phyloP scores from a whole-genome alignment of 1,140 invertebrate species.

The Eupristina koningsbergeri region DNA sequence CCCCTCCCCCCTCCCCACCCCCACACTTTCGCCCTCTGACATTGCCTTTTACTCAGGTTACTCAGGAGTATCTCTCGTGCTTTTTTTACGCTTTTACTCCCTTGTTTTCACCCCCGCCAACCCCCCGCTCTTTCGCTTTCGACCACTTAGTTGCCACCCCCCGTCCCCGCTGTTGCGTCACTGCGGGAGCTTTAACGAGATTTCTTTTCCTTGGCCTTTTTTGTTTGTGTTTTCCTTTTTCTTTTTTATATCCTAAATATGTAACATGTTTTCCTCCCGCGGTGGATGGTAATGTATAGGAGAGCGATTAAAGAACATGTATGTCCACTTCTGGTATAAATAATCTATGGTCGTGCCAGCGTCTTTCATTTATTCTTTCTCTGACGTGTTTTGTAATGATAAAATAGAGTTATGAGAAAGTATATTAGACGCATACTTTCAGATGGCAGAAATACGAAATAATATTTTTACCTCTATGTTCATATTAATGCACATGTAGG shows the following conservation, averaged over 20 bases:
- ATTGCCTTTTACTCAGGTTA: conserved; percentile 40
- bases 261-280: not conserved
- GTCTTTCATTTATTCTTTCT: not conserved
- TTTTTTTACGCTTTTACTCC: not conserved
- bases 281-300: not conserved
- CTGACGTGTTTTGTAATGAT: not conserved
- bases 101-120: not conserved
- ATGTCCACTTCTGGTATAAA: not conserved
- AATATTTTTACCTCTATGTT: not conserved
- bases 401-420: not conserved
- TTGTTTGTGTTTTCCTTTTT: no score
- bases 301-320: conserved; percentile 5
- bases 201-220: no score
- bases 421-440: not conserved
- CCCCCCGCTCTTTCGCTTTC: not conserved
- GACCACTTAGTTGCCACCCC: not conserved
- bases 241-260: not conserved
- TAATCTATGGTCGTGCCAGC: not conserved
- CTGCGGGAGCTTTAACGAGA: not conserved
- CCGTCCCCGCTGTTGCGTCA: not conserved
- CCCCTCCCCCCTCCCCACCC: not conserved
- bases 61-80: conserved; percentile 14
- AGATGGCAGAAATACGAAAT: not conserved
- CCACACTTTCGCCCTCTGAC: not conserved
- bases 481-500: not conserved